Evolutionary conservation across 2,888 invertebrate species (phyloP).

Genomic region (Alsophila aescularia): DNA sequence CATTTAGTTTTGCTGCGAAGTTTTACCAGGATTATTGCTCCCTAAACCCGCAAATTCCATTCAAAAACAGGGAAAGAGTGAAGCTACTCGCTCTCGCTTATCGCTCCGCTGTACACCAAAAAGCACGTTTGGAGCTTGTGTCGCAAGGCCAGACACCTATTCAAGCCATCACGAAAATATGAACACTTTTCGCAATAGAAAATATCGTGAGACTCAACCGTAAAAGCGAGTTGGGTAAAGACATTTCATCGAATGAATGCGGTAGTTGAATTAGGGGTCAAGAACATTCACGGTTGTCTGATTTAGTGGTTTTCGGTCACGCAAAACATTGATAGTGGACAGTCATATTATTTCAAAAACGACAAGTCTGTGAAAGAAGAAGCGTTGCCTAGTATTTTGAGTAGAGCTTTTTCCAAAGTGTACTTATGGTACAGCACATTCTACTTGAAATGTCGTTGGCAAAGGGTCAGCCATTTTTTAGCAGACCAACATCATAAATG

Average conservation of each 20-base stretch:
- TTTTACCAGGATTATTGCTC: too few species aligned
- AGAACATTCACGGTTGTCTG: slow-evolving; percentile 5
- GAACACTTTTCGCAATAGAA: slow-evolving; percentile 39
- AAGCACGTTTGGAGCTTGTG: slow-evolving; percentile 37
- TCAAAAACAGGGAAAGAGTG: too few species aligned
- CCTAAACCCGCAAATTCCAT: too few species aligned
- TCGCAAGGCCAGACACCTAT: slow-evolving; percentile 59
- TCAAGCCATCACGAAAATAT: slow-evolving; percentile 54
- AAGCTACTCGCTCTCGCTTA: too few species aligned
- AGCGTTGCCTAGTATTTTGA: too few species aligned
- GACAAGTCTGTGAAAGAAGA: neutral
- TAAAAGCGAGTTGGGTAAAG: slow-evolving; percentile 31
- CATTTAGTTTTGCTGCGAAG: too few species aligned
- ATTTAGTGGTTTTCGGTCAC: neutral
- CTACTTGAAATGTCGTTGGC: too few species aligned
- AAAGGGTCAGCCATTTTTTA: too few species aligned
- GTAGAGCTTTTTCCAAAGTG: too few species aligned
- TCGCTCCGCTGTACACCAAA: too few species aligned
- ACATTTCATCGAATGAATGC: slow-evolving; percentile 31
- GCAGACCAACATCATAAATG: too few species aligned
- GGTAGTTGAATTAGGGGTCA: slow-evolving; percentile 10
- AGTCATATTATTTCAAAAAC: neutral
- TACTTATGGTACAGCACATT: too few species aligned
- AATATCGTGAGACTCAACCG: slow-evolving; percentile 42
- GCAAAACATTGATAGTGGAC: neutral